A percentile compares a stretch with the other conserved stretches of the same genome.
phyloP scores from a whole-genome alignment of 2,888 invertebrate genomes.

The Petrophora chlorosata region DNA sequence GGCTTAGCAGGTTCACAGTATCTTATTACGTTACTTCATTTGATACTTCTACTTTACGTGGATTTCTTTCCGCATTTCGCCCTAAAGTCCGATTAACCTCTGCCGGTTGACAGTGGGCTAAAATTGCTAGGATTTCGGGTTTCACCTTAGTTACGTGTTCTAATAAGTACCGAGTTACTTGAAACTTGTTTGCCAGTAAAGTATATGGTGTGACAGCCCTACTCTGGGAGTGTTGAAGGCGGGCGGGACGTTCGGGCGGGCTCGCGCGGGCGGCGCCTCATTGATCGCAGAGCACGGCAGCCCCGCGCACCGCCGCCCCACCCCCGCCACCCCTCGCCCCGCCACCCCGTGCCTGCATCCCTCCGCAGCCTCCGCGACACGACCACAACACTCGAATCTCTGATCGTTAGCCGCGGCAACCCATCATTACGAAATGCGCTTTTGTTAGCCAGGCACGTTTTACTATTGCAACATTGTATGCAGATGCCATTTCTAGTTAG shows the following conservation, averaged over 20 bases:
- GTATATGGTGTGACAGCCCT: slow-evolving; percentile 12
- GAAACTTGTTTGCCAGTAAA: too few relatives aligned
- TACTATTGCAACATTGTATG: slow-evolving; percentile 12
- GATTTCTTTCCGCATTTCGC: too few relatives aligned
- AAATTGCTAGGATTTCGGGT: too few relatives aligned
- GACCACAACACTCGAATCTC: slow-evolving; percentile 57
- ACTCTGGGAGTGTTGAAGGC: slow-evolving; percentile 28
- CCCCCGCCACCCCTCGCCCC: slow-evolving; percentile 37
- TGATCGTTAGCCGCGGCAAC: slow-evolving; percentile 37
- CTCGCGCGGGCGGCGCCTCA: slow-evolving; percentile 65
- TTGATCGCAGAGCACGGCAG: slow-evolving; percentile 78
- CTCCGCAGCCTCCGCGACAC: slow-evolving; percentile 62
- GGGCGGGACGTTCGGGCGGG: slow-evolving; percentile 41
- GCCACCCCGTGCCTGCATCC: slow-evolving; percentile 41
- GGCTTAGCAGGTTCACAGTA: too few relatives aligned
- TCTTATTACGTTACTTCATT: too few relatives aligned
- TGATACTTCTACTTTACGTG: too few relatives aligned
- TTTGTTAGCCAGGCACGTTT: slow-evolving; percentile 22
- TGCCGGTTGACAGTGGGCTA: too few relatives aligned
- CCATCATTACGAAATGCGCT: slow-evolving; percentile 32
- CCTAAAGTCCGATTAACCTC: too few relatives aligned
- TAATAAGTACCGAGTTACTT: too few relatives aligned
- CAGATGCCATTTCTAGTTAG: too few relatives aligned
- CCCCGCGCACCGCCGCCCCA: slow-evolving; percentile 50
- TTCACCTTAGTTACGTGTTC: too few relatives aligned